Evolutionary conservation across 1,140 invertebrate species (phyloP).

Genomic region (Stenopsyche tienmushanensis): DNA sequence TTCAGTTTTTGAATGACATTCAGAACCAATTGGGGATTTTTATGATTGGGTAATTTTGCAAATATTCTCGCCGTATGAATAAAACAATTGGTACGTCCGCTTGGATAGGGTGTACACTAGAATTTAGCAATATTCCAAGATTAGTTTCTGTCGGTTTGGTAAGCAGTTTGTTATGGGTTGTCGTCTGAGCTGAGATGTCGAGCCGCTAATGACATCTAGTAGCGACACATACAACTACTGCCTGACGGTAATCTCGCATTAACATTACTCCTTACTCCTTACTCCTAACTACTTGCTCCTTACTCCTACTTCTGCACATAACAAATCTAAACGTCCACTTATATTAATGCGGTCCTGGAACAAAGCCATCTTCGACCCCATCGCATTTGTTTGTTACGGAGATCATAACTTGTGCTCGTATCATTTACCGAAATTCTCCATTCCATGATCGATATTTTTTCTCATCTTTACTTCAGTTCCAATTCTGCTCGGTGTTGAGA

Average conservation of each 20-base stretch:
- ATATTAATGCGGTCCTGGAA: too few species aligned
- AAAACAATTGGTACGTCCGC: neutral
- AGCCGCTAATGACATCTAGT: slow-evolving; percentile 27
- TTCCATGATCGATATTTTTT: too few species aligned
- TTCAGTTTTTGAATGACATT: neutral
- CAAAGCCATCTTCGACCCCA: too few species aligned
- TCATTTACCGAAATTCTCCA: too few species aligned
- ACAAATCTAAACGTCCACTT: too few species aligned
- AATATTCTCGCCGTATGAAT: too few species aligned
- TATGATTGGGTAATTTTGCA: too few species aligned
- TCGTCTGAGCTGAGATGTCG: slow-evolving; percentile 31
- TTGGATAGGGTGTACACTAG: slow-evolving; percentile 10
- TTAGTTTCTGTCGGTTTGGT: slow-evolving; percentile 33
- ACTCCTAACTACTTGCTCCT: neutral
- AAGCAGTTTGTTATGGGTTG: slow-evolving; percentile 36
- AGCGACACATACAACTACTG: slow-evolving; percentile 11
- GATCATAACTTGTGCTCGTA: too few species aligned
- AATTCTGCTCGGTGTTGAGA: too few species aligned
- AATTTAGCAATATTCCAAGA: slow-evolving; percentile 36
- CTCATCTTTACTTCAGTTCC: too few species aligned
- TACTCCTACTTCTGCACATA: neutral
- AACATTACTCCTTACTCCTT: neutral
- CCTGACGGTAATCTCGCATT: neutral
- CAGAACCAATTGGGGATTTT: too few species aligned
- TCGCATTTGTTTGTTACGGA: too few species aligned